These are phyloP conservation scores for Scytalopus superciliaris DNA, from an alignment of 2,113 vertebrate genomes.

Conservation along the genomic window DNA sequence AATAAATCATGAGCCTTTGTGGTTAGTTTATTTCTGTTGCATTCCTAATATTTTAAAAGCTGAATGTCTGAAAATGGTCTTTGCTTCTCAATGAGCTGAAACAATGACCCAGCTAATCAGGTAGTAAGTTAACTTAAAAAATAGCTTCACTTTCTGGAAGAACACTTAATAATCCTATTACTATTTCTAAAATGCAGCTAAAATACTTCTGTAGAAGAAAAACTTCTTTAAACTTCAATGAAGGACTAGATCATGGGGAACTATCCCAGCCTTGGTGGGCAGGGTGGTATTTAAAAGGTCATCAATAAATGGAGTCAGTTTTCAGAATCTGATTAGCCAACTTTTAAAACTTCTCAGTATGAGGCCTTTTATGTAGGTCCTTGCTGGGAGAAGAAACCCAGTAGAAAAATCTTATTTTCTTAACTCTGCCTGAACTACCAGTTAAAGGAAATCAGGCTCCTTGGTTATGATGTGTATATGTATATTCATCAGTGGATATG, in stretches of 20 bases:
- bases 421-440: neutral
- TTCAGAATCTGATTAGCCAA: neutral
- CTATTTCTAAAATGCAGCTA: neutral
- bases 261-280: rapidly evolving
- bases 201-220: neutral
- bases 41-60: neutral
- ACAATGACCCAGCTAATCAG: neutral
- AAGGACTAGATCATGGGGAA: neutral
- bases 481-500: neutral
- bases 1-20: neutral
- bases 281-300: neutral
- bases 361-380: neutral
- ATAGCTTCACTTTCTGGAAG: neutral
- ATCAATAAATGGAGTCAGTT: neutral
- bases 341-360: neutral
- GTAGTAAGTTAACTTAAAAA: neutral
- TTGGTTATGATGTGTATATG: neutral
- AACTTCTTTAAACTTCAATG: neutral
- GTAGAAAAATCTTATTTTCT: neutral
- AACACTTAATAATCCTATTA: neutral
- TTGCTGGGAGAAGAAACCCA: neutral
- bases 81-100: neutral
- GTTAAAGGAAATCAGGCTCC: neutral
- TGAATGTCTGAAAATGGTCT: neutral
- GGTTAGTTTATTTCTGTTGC: neutral